A percentile compares a stretch with the other conserved stretches of the same genome.
These are phyloP conservation scores for Physella acuta DNA, from an alignment of 1,140 invertebrate genomes.

Conservation along the genomic window DNA sequence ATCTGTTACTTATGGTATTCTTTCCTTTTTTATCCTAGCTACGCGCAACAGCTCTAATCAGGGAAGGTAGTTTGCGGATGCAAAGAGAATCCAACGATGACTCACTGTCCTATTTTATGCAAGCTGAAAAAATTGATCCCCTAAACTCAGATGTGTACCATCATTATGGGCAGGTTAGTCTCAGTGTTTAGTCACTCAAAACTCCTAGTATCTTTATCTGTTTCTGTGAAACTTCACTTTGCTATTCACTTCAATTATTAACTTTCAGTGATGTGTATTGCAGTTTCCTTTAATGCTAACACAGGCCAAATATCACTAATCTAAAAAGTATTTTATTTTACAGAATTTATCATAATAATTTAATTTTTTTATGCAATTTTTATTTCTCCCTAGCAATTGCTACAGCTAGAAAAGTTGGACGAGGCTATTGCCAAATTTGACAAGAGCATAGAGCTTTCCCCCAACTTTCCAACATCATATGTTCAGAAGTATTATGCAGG, in stretches of 20 bases:
- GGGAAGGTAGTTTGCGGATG: slow-evolving; percentile 79
- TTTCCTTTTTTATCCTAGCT: slow-evolving; percentile 35
- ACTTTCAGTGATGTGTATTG: too few species aligned
- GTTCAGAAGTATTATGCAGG: slow-evolving; percentile 73
- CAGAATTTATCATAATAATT: too few species aligned
- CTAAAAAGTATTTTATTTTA: too few species aligned
- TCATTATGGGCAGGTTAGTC: slow-evolving; percentile 71
- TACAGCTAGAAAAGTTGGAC: slow-evolving; percentile 77
- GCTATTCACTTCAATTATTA: too few species aligned
- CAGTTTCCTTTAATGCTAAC: too few species aligned
- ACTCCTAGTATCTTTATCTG: background rate
- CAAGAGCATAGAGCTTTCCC: slow-evolving; percentile 78
- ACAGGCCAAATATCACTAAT: too few species aligned
- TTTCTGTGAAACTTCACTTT: too few species aligned
- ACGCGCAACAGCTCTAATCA: slow-evolving; percentile 80
- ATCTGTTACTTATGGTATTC: background rate
- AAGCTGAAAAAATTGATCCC: slow-evolving; percentile 74
- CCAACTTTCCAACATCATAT: slow-evolving; percentile 78
- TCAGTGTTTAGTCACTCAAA: background rate
- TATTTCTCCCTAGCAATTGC: slow-evolving; percentile 71
- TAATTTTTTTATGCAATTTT: too few species aligned
- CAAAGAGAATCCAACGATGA: slow-evolving; percentile 74
- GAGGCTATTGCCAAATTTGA: slow-evolving; percentile 81
- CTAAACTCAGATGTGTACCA: slow-evolving; percentile 84
- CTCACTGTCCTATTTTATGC: slow-evolving; percentile 72